Conservation (phyloP, 2,888 invertebrate species). For the Aporophyla lueneburgensis region DNA sequence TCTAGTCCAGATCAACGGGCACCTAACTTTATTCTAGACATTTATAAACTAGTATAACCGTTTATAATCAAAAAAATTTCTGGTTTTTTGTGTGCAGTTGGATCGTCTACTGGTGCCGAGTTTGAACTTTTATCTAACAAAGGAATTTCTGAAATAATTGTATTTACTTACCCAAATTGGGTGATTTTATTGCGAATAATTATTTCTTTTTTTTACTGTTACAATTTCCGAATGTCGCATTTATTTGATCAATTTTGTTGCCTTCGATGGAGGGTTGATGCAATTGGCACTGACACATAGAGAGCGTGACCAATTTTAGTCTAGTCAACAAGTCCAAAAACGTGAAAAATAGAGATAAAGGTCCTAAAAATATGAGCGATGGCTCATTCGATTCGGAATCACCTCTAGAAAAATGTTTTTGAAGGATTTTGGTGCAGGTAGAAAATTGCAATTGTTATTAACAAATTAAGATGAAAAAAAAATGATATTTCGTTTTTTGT, state of each 20-base stretch:
- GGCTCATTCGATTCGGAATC: no score
- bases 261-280: conserved; percentile 12
- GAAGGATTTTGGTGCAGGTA: no score
- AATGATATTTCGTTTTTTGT: no score
- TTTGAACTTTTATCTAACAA: background rate
- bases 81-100: conserved; percentile 5
- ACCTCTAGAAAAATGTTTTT: no score
- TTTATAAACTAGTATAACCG: conserved; percentile 42
- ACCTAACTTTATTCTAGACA: conserved; percentile 57
- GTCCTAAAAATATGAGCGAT: no score
- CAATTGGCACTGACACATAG: background rate
- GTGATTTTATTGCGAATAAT: background rate
- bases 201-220: background rate
- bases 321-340: no score
- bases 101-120: conserved; percentile 1
- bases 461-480: no score
- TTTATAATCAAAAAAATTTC: conserved; percentile 41
- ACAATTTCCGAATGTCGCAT: background rate
- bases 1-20: conserved; percentile 68
- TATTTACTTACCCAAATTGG: background rate
- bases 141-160: background rate
- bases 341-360: no score
- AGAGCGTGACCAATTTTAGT: background rate
- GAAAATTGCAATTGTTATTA: no score
- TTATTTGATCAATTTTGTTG: conserved; percentile 15